These are phyloP conservation scores for Myxocyprinus asiaticus DNA, from an alignment of 2,113 vertebrate species.

Conservation along the genomic window DNA sequence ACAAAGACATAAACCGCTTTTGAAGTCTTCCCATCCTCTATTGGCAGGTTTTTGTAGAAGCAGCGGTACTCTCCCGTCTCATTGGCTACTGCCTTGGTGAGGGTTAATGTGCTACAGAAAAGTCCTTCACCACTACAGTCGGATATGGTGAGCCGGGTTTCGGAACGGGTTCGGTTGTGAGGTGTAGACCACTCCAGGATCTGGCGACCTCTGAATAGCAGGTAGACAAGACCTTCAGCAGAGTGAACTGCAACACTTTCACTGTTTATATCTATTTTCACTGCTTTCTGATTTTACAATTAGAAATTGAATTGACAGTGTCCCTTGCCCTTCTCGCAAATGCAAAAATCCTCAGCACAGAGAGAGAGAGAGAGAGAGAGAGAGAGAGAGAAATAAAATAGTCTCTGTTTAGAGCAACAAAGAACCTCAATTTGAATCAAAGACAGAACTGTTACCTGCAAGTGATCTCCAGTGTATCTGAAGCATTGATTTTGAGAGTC, in stretches of 20 bases:
- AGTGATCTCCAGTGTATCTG: constrained; percentile 85
- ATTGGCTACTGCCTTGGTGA: constrained; percentile 83
- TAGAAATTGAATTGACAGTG: too few relatives aligned
- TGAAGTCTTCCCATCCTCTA: constrained; percentile 71
- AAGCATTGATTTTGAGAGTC: constrained; percentile 82
- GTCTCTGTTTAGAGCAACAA: too few relatives aligned
- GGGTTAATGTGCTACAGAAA: constrained; percentile 83
- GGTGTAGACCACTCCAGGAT: constrained; percentile 86
- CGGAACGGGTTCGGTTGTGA: constrained; percentile 71
- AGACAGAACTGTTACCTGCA: constrained; percentile 82
- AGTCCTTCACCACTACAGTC: constrained; percentile 80
- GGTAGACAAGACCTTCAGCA: background rate
- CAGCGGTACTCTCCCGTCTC: constrained; percentile 92
- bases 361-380: too few relatives aligned
- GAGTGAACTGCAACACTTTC: too few relatives aligned
- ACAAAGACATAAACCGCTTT: constrained; percentile 83
- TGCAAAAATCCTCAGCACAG: too few relatives aligned
- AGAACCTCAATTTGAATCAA: background rate
- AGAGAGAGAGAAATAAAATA: too few relatives aligned
- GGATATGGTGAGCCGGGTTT: constrained; percentile 74
- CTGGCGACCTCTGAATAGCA: constrained; percentile 79
- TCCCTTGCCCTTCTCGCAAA: too few relatives aligned
- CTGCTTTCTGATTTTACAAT: too few relatives aligned
- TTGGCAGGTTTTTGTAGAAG: constrained; percentile 76
- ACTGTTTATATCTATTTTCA: too few relatives aligned